A percentile compares a stretch with the other conserved stretches of the same genome.
These are phyloP conservation scores for Torymus auratus DNA, from an alignment of 2,888 invertebrate species.

Conservation along the genomic window DNA sequence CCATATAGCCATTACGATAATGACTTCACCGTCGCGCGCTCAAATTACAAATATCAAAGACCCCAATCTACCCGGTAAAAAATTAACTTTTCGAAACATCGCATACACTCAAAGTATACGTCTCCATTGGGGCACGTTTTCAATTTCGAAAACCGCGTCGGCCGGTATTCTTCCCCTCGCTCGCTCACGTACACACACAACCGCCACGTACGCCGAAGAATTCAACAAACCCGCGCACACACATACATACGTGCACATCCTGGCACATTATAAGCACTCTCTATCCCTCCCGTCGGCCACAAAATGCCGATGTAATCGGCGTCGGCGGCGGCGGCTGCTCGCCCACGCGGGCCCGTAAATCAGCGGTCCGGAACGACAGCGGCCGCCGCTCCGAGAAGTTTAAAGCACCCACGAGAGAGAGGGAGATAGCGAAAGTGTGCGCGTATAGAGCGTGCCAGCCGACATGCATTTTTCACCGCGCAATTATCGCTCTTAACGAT, in stretches of 20 bases:
- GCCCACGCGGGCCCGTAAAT: constrained; percentile 47
- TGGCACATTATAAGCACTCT: constrained; percentile 39
- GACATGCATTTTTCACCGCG: constrained; percentile 51
- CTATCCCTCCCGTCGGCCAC: neutral
- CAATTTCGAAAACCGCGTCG: too few relatives aligned
- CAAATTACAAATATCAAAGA: too few relatives aligned
- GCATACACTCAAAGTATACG: too few relatives aligned
- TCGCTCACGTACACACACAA: too few relatives aligned
- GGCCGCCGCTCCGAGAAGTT: constrained; percentile 18
- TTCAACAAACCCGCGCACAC: neutral
- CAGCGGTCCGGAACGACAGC: constrained; percentile 47
- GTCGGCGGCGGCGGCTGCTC: constrained; percentile 37
- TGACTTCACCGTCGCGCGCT: too few relatives aligned
- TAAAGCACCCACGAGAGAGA: constrained; percentile 17
- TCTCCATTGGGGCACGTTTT: too few relatives aligned
- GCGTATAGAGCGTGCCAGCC: constrained; percentile 11
- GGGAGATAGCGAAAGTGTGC: constrained; percentile 3
- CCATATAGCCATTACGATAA: too few relatives aligned
- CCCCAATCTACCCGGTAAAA: too few relatives aligned
- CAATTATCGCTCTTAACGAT: constrained; percentile 55
- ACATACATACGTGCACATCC: neutral
- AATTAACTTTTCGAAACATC: too few relatives aligned
- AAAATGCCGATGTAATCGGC: constrained; percentile 43
- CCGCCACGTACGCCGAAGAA: neutral
- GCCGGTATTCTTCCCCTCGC: too few relatives aligned